Evolutionary conservation across 2,113 vertebrate species (phyloP).

Genomic region (Dolichotis patagonum): DNA sequence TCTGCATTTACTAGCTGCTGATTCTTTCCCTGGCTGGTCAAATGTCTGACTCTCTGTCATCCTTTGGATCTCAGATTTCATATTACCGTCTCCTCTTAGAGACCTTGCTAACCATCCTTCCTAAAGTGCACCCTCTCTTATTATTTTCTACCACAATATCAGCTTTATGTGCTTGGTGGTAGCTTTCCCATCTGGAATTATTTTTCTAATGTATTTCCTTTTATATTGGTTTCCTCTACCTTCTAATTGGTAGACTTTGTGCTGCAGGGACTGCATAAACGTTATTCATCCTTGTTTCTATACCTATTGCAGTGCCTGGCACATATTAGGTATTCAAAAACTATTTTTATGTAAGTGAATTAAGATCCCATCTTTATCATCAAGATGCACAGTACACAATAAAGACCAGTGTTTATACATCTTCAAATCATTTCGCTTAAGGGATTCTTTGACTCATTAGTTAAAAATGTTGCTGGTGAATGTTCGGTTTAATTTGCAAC

Average conservation of each 20-base stretch:
- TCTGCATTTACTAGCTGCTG: background rate
- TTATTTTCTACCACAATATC: background rate
- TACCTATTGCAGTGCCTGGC: background rate
- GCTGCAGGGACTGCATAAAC: background rate
- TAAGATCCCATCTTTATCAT: background rate
- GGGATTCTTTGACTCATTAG: background rate
- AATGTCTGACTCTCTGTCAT: background rate
- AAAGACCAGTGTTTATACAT: background rate
- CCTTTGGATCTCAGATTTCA: constrained; percentile 5
- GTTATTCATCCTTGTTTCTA: background rate
- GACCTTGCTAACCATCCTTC: background rate
- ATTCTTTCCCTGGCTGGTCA: background rate
- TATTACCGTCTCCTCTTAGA: background rate
- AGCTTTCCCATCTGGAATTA: background rate
- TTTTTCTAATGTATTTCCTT: background rate
- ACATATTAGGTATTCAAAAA: background rate
- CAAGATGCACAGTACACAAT: background rate
- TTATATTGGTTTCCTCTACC: background rate
- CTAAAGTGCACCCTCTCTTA: background rate
- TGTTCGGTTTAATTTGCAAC: background rate
- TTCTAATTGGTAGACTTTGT: background rate
- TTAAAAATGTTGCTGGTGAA: constrained; percentile 2
- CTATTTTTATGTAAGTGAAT: background rate
- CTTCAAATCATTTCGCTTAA: constrained; percentile 10
- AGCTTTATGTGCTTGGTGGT: background rate